Conservation (phyloP, 2,888 invertebrate species). For the Noctua comes region DNA sequence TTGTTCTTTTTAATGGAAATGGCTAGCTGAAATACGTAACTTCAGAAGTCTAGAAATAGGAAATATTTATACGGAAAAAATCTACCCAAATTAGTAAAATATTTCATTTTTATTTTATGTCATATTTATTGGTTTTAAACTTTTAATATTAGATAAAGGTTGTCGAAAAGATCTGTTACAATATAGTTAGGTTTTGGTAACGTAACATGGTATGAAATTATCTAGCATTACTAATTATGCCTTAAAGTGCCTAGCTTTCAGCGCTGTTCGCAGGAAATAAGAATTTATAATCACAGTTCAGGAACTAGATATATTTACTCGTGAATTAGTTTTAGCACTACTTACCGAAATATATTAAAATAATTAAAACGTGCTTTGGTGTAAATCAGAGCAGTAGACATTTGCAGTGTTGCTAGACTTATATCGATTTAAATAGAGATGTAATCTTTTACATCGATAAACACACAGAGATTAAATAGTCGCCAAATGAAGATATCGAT, state of each 20-base stretch:
- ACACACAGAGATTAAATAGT: conserved; percentile 10
- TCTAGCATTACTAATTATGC: conserved; percentile 65
- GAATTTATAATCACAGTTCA: conserved; percentile 28
- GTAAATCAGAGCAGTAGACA: conserved; percentile 17
- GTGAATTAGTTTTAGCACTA: conserved; percentile 39
- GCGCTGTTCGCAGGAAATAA: conserved; percentile 28
- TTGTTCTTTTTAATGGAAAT: conserved; percentile 42
- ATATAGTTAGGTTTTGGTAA: conserved; percentile 68
- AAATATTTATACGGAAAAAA: conserved; percentile 50
- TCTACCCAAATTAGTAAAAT: conserved; percentile 14
- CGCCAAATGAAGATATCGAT: conserved; percentile 22
- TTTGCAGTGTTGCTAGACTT: conserved; percentile 46
- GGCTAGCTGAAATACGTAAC: conserved; percentile 49
- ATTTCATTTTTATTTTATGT: conserved; percentile 33
- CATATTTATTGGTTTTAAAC: conserved; percentile 47
- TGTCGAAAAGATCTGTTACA: conserved; percentile 72
- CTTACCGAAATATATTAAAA: conserved; percentile 47
- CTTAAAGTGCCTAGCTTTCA: conserved; percentile 64
- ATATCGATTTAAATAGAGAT: conserved; percentile 22
- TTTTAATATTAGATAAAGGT: conserved; percentile 45
- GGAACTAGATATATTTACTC: conserved; percentile 42
- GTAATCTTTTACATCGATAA: conserved; percentile 11
- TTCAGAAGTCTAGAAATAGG: conserved; percentile 40
- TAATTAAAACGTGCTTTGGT: conserved; percentile 28
- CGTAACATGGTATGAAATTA: conserved; percentile 60